A percentile compares a stretch with the other conserved stretches of the same genome.
Evolutionary conservation across 2,888 invertebrate species (phyloP).

Genomic region (Ernsta delagoae): DNA sequence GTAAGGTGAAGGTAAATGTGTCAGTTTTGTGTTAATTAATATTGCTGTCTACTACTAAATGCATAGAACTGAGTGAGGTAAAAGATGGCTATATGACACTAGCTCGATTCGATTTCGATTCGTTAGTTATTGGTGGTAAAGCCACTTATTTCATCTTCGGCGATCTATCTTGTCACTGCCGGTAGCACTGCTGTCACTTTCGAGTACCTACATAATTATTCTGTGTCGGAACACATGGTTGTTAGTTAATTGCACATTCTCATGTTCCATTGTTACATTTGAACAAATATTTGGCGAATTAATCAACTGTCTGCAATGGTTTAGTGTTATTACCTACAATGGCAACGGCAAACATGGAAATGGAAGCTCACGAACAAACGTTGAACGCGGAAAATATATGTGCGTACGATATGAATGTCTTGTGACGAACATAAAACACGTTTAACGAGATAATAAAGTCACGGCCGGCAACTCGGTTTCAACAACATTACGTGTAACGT

Average conservation of each 20-base stretch:
- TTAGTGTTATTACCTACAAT: slow-evolving; percentile 5
- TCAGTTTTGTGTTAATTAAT: no score
- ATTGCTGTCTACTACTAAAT: no score
- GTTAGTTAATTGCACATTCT: not conserved
- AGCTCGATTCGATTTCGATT: no score
- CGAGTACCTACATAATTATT: no score
- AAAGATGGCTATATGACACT: no score
- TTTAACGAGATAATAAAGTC: slow-evolving; percentile 42
- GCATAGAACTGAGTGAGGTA: no score
- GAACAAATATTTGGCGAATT: slow-evolving; percentile 6
- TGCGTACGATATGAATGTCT: slow-evolving; percentile 33
- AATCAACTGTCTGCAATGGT: slow-evolving; percentile 2
- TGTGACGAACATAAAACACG: slow-evolving; percentile 34
- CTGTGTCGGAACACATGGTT: no score
- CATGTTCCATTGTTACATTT: not conserved
- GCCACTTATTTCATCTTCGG: no score
- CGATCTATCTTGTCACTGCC: no score
- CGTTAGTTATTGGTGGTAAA: no score
- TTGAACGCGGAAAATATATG: slow-evolving; percentile 16
- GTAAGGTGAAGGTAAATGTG: no score
- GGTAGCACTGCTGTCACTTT: no score
- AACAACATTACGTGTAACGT: slow-evolving; percentile 46
- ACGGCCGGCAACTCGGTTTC: slow-evolving; percentile 46
- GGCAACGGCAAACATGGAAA: slow-evolving; percentile 5
- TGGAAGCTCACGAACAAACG: slow-evolving; percentile 5